Percentiles rank a stretch among this genome's conserved stretches.
Evolutionary conservation across 2,797 vertebrate genomes (phyloP).

Genomic region (Bovichtus variegatus): DNA sequence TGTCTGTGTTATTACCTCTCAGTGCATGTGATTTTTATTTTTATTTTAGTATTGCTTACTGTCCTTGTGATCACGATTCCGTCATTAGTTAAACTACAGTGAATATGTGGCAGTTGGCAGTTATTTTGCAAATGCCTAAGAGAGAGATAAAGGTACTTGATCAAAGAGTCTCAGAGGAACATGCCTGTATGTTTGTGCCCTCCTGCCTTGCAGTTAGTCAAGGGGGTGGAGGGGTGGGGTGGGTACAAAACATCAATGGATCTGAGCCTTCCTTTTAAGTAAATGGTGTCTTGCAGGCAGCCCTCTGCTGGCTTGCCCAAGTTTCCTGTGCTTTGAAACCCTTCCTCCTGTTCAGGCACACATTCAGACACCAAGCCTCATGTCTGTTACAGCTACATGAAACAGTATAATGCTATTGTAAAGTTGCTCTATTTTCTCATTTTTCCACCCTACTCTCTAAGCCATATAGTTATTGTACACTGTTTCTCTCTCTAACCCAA

Average conservation of each 20-base stretch:
- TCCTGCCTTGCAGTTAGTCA: slow-evolving; percentile 82
- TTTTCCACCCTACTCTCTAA: slow-evolving; percentile 1
- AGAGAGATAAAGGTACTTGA: slow-evolving; percentile 71
- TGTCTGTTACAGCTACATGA: slow-evolving; percentile 66
- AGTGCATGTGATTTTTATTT: background rate
- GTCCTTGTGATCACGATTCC: slow-evolving; percentile 15
- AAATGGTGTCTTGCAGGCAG: slow-evolving; percentile 86
- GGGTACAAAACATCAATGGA: slow-evolving; percentile 79
- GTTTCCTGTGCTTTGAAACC: slow-evolving; percentile 89
- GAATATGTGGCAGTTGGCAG: slow-evolving; percentile 47
- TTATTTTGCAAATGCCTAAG: slow-evolving; percentile 67
- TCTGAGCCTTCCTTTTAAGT: slow-evolving; percentile 83
- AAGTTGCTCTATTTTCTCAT: slow-evolving; percentile 38
- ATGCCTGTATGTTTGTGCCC: slow-evolving; percentile 79
- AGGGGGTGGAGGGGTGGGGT: slow-evolving; percentile 75
- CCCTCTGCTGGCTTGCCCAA: slow-evolving; percentile 86
- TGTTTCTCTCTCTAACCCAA: slow-evolving; percentile 28
- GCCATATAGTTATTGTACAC: slow-evolving; percentile 16
- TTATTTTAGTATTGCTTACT: slow-evolving; percentile 3
- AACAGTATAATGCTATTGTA: slow-evolving; percentile 56
- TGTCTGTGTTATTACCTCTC: background rate
- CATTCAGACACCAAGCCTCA: slow-evolving; percentile 75
- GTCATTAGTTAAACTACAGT: slow-evolving; percentile 46
- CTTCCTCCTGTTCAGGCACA: slow-evolving; percentile 80
- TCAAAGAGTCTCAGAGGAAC: slow-evolving; percentile 80